Conservation (phyloP, 2,888 invertebrate genomes). For the Alcis repandata region DNA sequence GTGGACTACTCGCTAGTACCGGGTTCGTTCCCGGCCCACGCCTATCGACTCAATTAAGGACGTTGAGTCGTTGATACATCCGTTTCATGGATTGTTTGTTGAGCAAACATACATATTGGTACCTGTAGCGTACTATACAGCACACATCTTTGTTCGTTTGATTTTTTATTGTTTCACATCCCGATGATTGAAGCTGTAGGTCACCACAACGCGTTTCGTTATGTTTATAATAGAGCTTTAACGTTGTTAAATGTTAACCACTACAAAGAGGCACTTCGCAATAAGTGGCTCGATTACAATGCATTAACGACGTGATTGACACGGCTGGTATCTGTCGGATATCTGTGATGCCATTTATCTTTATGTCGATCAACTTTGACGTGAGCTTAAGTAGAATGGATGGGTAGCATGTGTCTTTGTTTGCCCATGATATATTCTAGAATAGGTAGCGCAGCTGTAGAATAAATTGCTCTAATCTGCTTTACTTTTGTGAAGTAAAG, state of each 20-base stretch:
- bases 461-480: conserved; percentile 1
- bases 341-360: conserved; percentile 67
- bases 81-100: conserved; percentile 55
- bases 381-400: conserved; percentile 44
- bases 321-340: conserved; percentile 54
- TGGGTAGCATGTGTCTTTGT: conserved; percentile 39
- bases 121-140: neutral
- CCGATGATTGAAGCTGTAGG: conserved; percentile 10
- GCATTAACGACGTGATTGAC: conserved; percentile 69
- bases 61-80: conserved; percentile 63
- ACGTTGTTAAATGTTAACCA: conserved; percentile 45
- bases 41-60: conserved; percentile 68
- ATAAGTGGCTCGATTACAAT: conserved; percentile 64
- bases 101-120: neutral
- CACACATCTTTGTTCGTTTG: no score
- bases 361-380: conserved; percentile 61
- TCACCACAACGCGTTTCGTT: conserved; percentile 8
- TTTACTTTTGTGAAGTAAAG: neutral
- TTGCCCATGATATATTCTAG: conserved; percentile 7
- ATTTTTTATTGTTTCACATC: no score
- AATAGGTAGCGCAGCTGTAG: neutral
- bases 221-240: conserved; percentile 23
- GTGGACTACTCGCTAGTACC: conserved; percentile 51
- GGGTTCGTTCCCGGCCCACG: conserved; percentile 62
- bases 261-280: conserved; percentile 55